These are phyloP conservation scores for Trissolcus brochymenae DNA, from an alignment of 2,888 invertebrate species.

Conservation along the genomic window DNA sequence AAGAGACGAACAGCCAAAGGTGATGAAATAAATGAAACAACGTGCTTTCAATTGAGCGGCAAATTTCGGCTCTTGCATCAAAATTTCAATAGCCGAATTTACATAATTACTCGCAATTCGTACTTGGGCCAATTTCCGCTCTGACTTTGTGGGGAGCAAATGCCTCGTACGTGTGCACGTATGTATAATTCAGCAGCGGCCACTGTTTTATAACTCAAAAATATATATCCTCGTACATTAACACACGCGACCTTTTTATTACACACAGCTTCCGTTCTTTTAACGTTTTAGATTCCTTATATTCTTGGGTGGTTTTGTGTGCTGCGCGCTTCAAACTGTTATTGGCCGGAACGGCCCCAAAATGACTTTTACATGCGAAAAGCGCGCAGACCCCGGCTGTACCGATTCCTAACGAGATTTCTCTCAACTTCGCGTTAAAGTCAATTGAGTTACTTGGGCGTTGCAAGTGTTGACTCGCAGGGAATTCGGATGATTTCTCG, in stretches of 20 bases:
- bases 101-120: conserved; percentile 68
- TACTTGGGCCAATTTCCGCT: conserved; percentile 59
- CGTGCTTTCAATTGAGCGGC: conserved; percentile 37
- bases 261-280: neutral
- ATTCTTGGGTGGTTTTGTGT: conserved; percentile 7
- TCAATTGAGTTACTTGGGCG: conserved; percentile 17
- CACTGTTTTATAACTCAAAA: conserved; percentile 39
- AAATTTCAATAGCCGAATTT: conserved; percentile 61
- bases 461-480: conserved; percentile 5
- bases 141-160: conserved; percentile 41
- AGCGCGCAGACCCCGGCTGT: neutral
- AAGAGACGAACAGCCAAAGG: neutral
- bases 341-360: conserved; percentile 8
- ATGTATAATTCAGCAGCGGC: conserved; percentile 56
- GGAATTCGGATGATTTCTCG: conserved; percentile 14
- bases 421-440: conserved; percentile 16
- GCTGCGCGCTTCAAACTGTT: conserved; percentile 15
- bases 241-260: conserved; percentile 9
- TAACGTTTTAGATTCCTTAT: conserved; percentile 15
- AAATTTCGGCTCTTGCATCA: conserved; percentile 40
- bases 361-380: conserved; percentile 14
- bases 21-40: conserved; percentile 11
- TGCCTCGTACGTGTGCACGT: conserved; percentile 47
- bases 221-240: conserved; percentile 49
- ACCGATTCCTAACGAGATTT: conserved; percentile 17